Evolutionary conservation across 2,888 invertebrate species (phyloP).

Genomic region (Melangyna quadrimaculata): DNA sequence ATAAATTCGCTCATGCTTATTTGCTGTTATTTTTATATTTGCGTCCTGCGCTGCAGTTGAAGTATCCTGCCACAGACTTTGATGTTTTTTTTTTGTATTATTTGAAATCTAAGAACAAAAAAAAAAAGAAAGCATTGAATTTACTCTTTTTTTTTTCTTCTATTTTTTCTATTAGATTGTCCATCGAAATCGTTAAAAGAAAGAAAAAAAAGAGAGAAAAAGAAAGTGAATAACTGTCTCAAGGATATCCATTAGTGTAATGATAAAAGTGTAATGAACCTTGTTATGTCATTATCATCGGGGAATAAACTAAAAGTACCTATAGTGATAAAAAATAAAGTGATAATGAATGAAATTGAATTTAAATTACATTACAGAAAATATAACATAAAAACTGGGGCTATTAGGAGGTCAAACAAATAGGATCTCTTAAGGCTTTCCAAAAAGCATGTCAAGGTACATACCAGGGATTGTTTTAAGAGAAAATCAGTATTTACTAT

Average conservation of each 20-base stretch:
- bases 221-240: constrained; percentile 36
- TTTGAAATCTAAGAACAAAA: neutral
- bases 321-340: neutral
- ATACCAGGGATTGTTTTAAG: too few species aligned
- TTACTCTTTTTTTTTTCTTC: neutral
- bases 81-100: neutral
- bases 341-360: neutral
- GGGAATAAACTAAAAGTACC: neutral
- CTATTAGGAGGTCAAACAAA: too few species aligned
- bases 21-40: neutral
- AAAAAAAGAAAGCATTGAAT: constrained; percentile 19
- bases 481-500: too few species aligned
- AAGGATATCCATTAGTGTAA: constrained; percentile 43
- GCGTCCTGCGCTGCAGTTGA: constrained; percentile 1
- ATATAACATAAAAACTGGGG: too few species aligned
- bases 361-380: too few species aligned
- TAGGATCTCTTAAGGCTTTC: too few species aligned
- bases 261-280: constrained; percentile 41
- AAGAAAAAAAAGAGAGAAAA: neutral
- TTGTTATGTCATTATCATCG: constrained; percentile 11
- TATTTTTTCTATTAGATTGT: neutral
- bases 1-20: constrained; percentile 1
- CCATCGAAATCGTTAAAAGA: constrained; percentile 11
- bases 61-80: constrained; percentile 10
- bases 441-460: too few species aligned